Evolutionary conservation across 2,797 vertebrate species (phyloP), one percentile per base, ranked within the genome.

Genomic region (Etheostoma nigrum): DNA sequence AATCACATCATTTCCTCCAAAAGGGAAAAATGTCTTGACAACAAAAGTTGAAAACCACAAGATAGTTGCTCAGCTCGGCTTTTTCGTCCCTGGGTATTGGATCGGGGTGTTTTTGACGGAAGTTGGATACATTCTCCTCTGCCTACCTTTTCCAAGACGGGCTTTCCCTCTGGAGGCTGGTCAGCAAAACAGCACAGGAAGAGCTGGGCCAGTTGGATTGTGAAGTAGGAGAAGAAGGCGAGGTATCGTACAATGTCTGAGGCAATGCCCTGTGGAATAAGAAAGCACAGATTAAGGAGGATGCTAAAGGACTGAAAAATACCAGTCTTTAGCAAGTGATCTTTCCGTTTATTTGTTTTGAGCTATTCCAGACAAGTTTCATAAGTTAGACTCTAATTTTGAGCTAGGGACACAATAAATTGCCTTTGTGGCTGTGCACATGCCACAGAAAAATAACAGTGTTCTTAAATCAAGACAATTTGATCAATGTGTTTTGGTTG

Each of bases 161-260:
- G 88, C 93, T 96, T 94, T 6, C 94, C 94, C 84, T 95, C 96
- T 25, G 97, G 96, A 27, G 95, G 91, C 8, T 85, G 93, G 88
- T 99, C 98, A 25, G 94, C 94, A 67, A 98, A 95, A 91, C 96
- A 98, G 88, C 96, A 97, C 51, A 99, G 90, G 76, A 96, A 92
- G 8, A 98, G 94, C 84, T 99, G 95, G 14, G 90, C 94, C 84
- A 95, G 79, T 71, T 97, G 96, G 83, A 99, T 94, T 19, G 83
- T 87, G 82, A 95, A 94, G 83, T 96, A 96, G 58, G 97, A 92
- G 88, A 96, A 97, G 80, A 97, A 95, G 45, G 95, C 92, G 71
- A 97, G 55, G 45, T 97, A 96, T 58, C 74, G 91, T 45, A 97
- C 95, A 1, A 86, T 89, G 66, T 97, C 95, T 0, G 94, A 92